A percentile compares a stretch with the other conserved stretches of the same genome.
phyloP scores from a whole-genome alignment of 2,113 vertebrate species.

The Sylvietta virens region DNA sequence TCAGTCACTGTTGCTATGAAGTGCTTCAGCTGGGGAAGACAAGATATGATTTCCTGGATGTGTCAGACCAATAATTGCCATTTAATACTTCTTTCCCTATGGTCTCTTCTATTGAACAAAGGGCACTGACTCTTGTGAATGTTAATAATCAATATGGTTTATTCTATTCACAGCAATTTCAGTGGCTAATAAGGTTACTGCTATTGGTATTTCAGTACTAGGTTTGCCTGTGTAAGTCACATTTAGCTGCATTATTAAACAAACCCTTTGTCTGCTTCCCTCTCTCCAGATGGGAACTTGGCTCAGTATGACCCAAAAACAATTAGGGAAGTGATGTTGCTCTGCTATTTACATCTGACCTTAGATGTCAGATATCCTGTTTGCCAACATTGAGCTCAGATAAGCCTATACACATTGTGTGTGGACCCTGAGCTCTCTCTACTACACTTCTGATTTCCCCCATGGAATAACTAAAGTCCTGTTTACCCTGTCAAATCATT shows the following conservation, averaged over 20 bases:
- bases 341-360: slow-evolving; percentile 35
- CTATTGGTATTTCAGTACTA: background rate
- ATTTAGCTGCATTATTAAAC: slow-evolving; percentile 23
- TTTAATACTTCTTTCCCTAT: background rate
- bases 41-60: background rate
- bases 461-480: background rate
- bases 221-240: background rate
- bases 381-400: background rate
- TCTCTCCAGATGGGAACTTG: slow-evolving; percentile 40
- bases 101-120: background rate
- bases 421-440: background rate
- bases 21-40: background rate
- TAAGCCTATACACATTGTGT: background rate
- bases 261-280: slow-evolving; percentile 1
- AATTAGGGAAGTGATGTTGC: slow-evolving; percentile 31
- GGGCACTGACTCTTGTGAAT: background rate
- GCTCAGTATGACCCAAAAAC: slow-evolving; percentile 21
- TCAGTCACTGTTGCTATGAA: background rate
- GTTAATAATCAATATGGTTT: background rate
- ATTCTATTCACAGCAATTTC: background rate
- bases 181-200: slow-evolving; percentile 17
- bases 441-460: background rate
- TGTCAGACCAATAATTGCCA: background rate
- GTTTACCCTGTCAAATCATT: background rate
- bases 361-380: background rate